Conservation (phyloP, 1,140 invertebrate genomes). For the Mesaphorura yosii region DNA sequence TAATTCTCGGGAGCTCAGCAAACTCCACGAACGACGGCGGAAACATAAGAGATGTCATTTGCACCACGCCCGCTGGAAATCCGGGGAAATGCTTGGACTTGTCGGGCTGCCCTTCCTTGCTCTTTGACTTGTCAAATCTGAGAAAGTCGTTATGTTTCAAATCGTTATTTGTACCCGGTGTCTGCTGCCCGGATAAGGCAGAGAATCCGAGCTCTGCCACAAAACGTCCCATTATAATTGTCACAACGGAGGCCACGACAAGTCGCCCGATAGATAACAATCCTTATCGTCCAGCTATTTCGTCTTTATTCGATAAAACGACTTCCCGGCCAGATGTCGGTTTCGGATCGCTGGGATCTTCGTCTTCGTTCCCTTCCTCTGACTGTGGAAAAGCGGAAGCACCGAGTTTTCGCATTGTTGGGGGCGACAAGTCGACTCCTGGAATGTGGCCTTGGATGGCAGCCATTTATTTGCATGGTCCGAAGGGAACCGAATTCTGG, state of each 20-base stretch:
- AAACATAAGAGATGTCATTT: constrained; percentile 36
- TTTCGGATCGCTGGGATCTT: not conserved
- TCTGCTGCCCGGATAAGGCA: constrained; percentile 26
- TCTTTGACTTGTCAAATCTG: constrained; percentile 67
- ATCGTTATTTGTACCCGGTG: constrained; percentile 69
- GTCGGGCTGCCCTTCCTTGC: constrained; percentile 71
- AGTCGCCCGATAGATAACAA: constrained; percentile 33
- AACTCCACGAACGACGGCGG: constrained; percentile 28
- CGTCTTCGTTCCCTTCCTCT: not conserved
- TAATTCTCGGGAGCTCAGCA: constrained; percentile 31
- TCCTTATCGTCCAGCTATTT: constrained; percentile 25
- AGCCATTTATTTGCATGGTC: constrained; percentile 77
- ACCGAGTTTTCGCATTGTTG: constrained; percentile 71
- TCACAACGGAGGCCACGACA: constrained; percentile 36
- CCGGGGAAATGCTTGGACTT: constrained; percentile 75
- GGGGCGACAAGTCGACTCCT: constrained; percentile 67
- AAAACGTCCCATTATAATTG: constrained; percentile 12
- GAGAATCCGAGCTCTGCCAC: constrained; percentile 10
- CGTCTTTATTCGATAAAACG: constrained; percentile 5
- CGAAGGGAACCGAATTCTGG: constrained; percentile 79
- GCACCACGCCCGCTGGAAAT: constrained; percentile 66
- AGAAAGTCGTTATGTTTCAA: constrained; percentile 83
- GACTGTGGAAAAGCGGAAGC: constrained; percentile 65
- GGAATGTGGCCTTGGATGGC: constrained; percentile 87
- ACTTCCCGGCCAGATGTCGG: constrained; percentile 3